A percentile compares a stretch with the other conserved stretches of the same genome.
Conservation (phyloP, 2,113 vertebrate genomes). For the Tragelaphus scriptus region DNA sequence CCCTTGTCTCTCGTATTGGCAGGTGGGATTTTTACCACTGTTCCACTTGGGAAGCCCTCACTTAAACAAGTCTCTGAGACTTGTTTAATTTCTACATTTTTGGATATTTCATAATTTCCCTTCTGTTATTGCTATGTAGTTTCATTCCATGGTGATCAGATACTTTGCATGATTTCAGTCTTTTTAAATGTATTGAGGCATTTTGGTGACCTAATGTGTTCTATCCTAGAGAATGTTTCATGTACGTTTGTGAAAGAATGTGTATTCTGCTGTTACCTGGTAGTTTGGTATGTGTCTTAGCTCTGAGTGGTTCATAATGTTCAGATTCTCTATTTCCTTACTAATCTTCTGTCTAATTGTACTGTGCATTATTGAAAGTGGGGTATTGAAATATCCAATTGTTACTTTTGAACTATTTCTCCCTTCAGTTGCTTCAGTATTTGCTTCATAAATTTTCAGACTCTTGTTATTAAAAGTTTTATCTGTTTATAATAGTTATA, state of each 20-base stretch:
- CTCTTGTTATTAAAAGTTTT: not conserved
- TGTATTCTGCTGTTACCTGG: not conserved
- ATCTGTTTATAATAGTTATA: not conserved
- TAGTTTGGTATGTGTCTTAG: not conserved
- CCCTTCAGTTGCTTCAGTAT: not conserved
- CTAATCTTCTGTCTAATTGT: not conserved
- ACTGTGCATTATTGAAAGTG: not conserved
- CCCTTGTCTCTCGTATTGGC: not conserved
- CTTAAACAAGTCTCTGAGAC: not conserved
- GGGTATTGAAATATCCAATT: not conserved
- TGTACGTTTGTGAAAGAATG: not conserved
- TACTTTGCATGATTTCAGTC: not conserved
- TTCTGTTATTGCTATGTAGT: not conserved
- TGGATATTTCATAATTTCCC: not conserved
- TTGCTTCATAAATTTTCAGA: not conserved
- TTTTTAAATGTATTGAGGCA: not conserved
- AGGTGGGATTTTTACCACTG: not conserved
- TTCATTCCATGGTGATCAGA: not conserved
- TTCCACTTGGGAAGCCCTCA: not conserved
- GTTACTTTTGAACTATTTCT: not conserved
- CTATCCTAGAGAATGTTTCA: not conserved
- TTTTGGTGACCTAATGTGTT: not conserved
- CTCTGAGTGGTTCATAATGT: not conserved
- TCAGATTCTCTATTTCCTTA: not conserved
- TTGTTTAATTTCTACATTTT: not conserved